phyloP scores from a whole-genome alignment of 1,140 invertebrate species.

The Odontomachus brunneus region DNA sequence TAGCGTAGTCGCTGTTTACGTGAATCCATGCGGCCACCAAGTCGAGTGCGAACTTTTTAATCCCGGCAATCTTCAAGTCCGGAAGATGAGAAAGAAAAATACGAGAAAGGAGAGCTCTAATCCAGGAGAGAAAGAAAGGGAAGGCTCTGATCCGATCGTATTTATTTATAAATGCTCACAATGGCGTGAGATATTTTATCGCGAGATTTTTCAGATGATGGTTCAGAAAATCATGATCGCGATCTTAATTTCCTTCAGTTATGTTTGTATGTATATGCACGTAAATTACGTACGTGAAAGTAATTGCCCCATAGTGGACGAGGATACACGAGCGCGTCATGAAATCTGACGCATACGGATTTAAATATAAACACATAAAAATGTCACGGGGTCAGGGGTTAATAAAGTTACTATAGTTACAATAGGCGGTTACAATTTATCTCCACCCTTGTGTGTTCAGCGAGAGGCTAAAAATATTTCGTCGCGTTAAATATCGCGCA shows the following conservation, averaged over 20 bases:
- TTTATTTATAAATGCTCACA: too few relatives aligned
- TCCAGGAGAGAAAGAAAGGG: too few relatives aligned
- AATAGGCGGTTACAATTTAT: conserved; percentile 7
- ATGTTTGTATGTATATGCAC: not conserved
- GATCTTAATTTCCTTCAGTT: not conserved
- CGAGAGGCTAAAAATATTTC: conserved; percentile 10
- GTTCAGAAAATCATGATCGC: too few relatives aligned
- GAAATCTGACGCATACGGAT: conserved; percentile 18
- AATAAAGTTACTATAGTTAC: conserved; percentile 16
- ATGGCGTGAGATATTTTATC: not conserved
- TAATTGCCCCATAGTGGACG: conserved; percentile 7
- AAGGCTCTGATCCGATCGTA: too few relatives aligned
- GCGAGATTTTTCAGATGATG: not conserved
- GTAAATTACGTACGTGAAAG: not conserved
- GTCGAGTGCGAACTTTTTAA: conserved; percentile 5
- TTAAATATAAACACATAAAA: conserved; percentile 39
- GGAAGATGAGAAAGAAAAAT: not conserved
- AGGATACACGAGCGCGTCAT: not conserved
- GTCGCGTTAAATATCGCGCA: conserved; percentile 11
- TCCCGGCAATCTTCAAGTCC: not conserved
- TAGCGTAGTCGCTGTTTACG: not conserved
- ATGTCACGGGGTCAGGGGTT: conserved; percentile 18
- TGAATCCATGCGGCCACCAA: not conserved
- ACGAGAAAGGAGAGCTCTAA: not conserved
- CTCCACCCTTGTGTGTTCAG: conserved; percentile 4